Base-by-base conservation (phyloP, 2,113 vertebrate species). In the Heterotis niloticus region DNA sequence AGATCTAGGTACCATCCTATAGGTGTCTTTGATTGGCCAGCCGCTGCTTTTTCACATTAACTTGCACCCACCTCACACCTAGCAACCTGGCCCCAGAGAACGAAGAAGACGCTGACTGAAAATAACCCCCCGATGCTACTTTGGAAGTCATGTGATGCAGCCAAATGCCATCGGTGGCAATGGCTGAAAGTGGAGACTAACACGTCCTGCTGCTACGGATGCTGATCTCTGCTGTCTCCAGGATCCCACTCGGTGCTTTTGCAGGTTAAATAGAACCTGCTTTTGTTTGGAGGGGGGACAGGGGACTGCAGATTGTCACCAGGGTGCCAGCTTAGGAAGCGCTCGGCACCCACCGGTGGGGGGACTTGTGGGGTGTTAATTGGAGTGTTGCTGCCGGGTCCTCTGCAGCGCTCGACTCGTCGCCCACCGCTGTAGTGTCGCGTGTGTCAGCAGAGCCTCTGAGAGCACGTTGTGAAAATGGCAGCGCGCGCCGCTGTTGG, bases 31-130 rank as follows among this genome's bases (percentile, higher is more conserved):
- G 64, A 78, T 69, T 24, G 51, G 65, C 66, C 10, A 18, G 44
- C 72, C 26, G 16, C 24, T 66, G 76, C 44, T 69, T 65, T 64
- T 75, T 44, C 29, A 13, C 64, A 70, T 70, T 75, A 79, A 82
- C 81, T 72, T 26, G 44, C 59, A 44, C 26, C 14, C 1, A 16
- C 72, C 71, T 28, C 54, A 59, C 73, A 34, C 28, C 26, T n/a
- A 62, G 60, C 60, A 62, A 44, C 34, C 59, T 10, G 20, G 20
- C 59, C 59, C 28, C 16, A 60, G 52, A 23, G 54, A 78, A 81
- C 20, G 24, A 68, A 76, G 52, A 67, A 67, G 62, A 44, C 24
- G 23, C 76, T 44, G 20, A 24, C 51, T 64, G 64, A 78, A 78
- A 68, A 69, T 75, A 66, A 68, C 18, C 24, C 12, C 28, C 4